phyloP scores from a whole-genome alignment of 2,888 invertebrate genomes.

The Bellardia pandia region DNA sequence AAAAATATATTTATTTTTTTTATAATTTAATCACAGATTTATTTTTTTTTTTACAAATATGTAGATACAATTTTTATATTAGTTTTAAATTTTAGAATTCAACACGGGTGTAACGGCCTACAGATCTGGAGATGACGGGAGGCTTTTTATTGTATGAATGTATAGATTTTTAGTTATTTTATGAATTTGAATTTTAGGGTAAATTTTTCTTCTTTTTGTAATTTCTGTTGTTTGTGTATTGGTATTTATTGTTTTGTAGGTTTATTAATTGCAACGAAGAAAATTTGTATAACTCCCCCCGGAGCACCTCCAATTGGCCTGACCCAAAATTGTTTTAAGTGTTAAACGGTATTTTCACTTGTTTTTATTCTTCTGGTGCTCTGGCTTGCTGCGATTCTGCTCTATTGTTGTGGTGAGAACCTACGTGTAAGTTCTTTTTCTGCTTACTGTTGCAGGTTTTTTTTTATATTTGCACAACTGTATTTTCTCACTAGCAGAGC shows the following conservation, averaged over 20 bases:
- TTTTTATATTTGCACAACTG: constrained; percentile 59
- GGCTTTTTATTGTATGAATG: constrained; percentile 74
- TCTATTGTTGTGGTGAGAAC: constrained; percentile 26
- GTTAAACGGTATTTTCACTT: constrained; percentile 59
- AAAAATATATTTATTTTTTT: constrained; percentile 76
- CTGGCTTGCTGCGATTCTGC: constrained; percentile 34
- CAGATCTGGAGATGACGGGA: constrained; percentile 84
- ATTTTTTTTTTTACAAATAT: constrained; percentile 70
- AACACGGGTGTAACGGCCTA: constrained; percentile 78
- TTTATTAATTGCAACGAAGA: constrained; percentile 59
- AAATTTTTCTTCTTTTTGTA: background rate
- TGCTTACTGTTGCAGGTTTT: constrained; percentile 33
- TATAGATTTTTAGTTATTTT: constrained; percentile 13
- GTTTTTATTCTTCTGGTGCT: constrained; percentile 45
- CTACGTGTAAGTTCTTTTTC: constrained; percentile 18
- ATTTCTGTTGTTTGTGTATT: constrained; percentile 3
- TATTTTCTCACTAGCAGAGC: constrained; percentile 54
- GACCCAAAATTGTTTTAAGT: constrained; percentile 77
- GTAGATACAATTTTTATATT: constrained; percentile 46
- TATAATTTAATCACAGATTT: constrained; percentile 81
- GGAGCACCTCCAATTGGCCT: constrained; percentile 84
- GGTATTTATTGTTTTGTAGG: constrained; percentile 25
- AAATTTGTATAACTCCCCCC: constrained; percentile 77
- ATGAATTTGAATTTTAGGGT: background rate
- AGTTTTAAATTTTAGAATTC: constrained; percentile 64